Conservation (phyloP, 2,888 invertebrate genomes). For the Hylaea fasciaria region DNA sequence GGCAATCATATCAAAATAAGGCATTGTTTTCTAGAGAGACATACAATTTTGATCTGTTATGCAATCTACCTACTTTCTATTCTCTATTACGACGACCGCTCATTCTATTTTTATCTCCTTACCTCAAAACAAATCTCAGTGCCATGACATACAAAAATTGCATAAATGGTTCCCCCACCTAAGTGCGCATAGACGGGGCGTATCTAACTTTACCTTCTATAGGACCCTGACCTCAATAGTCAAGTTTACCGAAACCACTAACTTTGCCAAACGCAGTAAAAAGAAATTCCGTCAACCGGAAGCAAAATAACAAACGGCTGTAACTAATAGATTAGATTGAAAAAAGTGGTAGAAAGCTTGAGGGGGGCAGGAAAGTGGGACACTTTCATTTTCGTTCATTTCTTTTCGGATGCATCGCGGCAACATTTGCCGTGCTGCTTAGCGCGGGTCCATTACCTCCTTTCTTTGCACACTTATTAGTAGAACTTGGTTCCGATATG, state of each 20-base stretch:
- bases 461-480: constrained; percentile 68
- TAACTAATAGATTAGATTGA: constrained; percentile 75
- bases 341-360: constrained; percentile 79
- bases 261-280: constrained; percentile 45
- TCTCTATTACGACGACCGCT: constrained; percentile 23
- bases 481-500: constrained; percentile 53
- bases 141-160: constrained; percentile 25
- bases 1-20: constrained; percentile 1
- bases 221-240: constrained; percentile 32
- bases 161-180: constrained; percentile 19
- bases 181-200: constrained; percentile 8
- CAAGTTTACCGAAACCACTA: constrained; percentile 27
- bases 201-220: constrained; percentile 25
- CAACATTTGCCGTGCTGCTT: constrained; percentile 73
- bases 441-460: constrained; percentile 74
- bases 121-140: constrained; percentile 24
- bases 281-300: constrained; percentile 58
- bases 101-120: constrained; percentile 31
- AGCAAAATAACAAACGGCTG: constrained; percentile 62
- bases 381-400: constrained; percentile 85
- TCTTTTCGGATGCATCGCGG: constrained; percentile 79
- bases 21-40: constrained; percentile 13
- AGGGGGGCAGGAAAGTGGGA: constrained; percentile 71
- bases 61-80: constrained; percentile 31
- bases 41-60: constrained; percentile 23